Evolutionary conservation across 2,113 vertebrate genomes (phyloP).

Genomic region (Sardina pilchardus): DNA sequence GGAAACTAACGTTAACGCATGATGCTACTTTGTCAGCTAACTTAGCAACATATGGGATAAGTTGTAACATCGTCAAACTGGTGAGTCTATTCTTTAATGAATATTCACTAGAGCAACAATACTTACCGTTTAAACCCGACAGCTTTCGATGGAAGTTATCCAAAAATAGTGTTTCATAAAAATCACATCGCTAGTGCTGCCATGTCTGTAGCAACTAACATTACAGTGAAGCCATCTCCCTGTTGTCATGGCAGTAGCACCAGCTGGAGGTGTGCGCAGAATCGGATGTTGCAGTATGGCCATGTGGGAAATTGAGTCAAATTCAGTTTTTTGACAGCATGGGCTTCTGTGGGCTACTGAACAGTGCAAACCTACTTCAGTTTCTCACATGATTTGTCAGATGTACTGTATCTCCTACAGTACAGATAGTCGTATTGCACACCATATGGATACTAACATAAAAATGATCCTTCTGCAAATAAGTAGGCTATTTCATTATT

Average conservation of each 20-base stretch:
- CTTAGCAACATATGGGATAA: not conserved
- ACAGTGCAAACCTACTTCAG: not conserved
- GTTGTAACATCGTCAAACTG: not conserved
- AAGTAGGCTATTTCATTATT: too few species aligned
- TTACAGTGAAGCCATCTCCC: slow-evolving; percentile 56
- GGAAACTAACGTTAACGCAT: not conserved
- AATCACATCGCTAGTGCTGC: slow-evolving; percentile 57
- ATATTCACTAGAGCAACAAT: not conserved
- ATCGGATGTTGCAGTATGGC: not conserved
- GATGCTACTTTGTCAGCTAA: not conserved
- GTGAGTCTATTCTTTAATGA: too few species aligned
- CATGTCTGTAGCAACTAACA: slow-evolving; percentile 27
- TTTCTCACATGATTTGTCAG: not conserved
- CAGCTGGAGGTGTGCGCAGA: slow-evolving; percentile 27
- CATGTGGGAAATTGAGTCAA: not conserved
- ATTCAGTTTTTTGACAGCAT: not conserved
- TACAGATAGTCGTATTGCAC: not conserved
- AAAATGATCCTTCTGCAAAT: too few species aligned
- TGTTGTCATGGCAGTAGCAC: slow-evolving; percentile 78
- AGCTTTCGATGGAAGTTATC: not conserved
- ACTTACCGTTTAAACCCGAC: not conserved
- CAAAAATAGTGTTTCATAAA: slow-evolving; percentile 20
- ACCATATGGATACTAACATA: too few species aligned
- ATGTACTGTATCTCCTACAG: not conserved
- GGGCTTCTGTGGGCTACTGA: not conserved